Evolutionary conservation across 2,797 vertebrate species (phyloP).

Genomic region (Uromys caudimaculatus): DNA sequence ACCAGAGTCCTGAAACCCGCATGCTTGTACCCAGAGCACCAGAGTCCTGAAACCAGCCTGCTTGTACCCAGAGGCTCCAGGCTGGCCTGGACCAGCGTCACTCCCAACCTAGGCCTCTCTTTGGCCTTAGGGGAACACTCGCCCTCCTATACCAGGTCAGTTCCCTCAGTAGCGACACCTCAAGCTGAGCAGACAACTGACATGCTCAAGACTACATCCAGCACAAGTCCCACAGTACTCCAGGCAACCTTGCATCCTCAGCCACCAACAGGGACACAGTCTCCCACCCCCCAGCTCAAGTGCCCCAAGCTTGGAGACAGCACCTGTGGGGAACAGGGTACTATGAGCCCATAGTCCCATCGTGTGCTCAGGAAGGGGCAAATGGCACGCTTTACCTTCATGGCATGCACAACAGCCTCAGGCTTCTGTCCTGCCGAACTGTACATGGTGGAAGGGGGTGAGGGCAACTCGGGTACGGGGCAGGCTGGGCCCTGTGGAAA

Average conservation of each 20-base stretch:
- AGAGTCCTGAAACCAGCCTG: not conserved
- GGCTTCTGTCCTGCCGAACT: constrained; percentile 95
- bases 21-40: not conserved
- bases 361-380: fast-evolving
- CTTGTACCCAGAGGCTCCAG: not conserved
- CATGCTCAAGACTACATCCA: fast-evolving
- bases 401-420: constrained; percentile 97
- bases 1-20: not conserved
- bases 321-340: not conserved
- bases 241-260: not conserved
- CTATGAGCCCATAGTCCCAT: fast-evolving
- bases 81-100: not conserved
- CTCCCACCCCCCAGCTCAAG: not conserved
- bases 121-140: not conserved
- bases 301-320: not conserved
- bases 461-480: constrained; percentile 89
- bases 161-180: not conserved
- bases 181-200: not conserved
- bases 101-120: not conserved
- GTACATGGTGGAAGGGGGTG: constrained; percentile 92
- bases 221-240: not conserved
- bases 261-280: not conserved
- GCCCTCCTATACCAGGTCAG: not conserved
- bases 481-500: constrained; percentile 90
- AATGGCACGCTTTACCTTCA: constrained; percentile 91